phyloP scores from a whole-genome alignment of 2,113 vertebrate species.

The Acinonyx jubatus region DNA sequence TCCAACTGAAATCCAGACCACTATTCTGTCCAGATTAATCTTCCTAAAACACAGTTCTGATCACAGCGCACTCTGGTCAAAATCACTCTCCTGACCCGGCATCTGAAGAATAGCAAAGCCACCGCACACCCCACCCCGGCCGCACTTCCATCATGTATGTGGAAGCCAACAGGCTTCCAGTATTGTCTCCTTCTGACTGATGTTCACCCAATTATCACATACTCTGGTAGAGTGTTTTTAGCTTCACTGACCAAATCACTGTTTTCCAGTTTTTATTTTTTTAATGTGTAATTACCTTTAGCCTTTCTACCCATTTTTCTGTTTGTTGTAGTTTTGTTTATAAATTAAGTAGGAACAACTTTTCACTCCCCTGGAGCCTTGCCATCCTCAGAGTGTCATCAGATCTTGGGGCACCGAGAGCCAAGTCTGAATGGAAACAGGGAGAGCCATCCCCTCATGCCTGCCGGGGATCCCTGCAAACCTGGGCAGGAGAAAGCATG shows the following conservation, averaged over 20 bases:
- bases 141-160: too few relatives aligned
- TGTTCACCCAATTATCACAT: neutral
- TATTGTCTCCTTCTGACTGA: neutral
- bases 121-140: neutral
- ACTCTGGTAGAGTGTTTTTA: neutral
- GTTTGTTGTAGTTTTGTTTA: conserved; percentile 3
- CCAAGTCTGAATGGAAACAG: neutral
- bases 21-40: neutral
- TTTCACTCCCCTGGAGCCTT: neutral
- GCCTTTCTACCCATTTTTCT: neutral
- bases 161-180: neutral
- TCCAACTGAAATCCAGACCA: neutral
- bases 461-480: neutral
- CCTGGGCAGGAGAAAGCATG: accelerated
- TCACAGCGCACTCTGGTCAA: neutral
- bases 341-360: neutral
- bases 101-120: neutral
- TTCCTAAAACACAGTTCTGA: neutral
- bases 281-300: neutral
- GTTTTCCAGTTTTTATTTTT: conserved; percentile 22
- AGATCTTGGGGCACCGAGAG: neutral
- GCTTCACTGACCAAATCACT: neutral
- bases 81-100: neutral
- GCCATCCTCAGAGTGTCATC: neutral
- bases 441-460: accelerated